phyloP scores from a whole-genome alignment of 2,888 invertebrate species.

The Drosophila tanythrix region DNA sequence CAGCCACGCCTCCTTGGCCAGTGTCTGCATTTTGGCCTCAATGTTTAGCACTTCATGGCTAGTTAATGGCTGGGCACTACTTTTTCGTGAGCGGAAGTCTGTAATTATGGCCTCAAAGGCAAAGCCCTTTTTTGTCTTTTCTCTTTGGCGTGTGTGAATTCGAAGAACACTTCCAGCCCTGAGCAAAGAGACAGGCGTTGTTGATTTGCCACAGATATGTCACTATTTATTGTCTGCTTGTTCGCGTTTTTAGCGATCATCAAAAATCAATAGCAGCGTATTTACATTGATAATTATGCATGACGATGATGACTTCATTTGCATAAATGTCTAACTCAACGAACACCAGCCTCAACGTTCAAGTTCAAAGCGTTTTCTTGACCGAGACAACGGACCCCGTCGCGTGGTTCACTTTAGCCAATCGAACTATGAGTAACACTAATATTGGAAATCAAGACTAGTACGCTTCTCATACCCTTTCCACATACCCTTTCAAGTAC shows the following conservation, averaged over 20 bases:
- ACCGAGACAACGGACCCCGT: constrained; percentile 34
- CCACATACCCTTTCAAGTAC: background rate
- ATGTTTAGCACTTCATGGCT: constrained; percentile 14
- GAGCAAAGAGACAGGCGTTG: background rate
- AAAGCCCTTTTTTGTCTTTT: constrained; percentile 38
- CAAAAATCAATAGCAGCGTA: constrained; percentile 53
- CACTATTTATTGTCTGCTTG: constrained; percentile 30
- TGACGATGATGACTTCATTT: constrained; percentile 37
- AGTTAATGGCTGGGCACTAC: constrained; percentile 39
- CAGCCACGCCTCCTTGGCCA: background rate
- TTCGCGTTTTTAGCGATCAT: constrained; percentile 47
- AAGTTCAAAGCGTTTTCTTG: constrained; percentile 64
- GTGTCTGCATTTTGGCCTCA: constrained; percentile 11
- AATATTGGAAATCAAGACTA: constrained; percentile 1
- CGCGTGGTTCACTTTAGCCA: constrained; percentile 28
- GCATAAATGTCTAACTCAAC: constrained; percentile 34
- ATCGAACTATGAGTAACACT: constrained; percentile 19
- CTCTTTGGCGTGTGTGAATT: constrained; percentile 7
- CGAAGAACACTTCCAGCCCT: constrained; percentile 21
- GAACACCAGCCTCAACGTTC: constrained; percentile 29
- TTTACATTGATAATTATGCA: constrained; percentile 55
- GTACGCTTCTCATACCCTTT: background rate
- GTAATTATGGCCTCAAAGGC: constrained; percentile 68
- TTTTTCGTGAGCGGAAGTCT: constrained; percentile 64
- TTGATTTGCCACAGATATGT: constrained; percentile 47